Base-by-base conservation (phyloP, 2,113 vertebrate species). In the Poecile atricapillus region DNA sequence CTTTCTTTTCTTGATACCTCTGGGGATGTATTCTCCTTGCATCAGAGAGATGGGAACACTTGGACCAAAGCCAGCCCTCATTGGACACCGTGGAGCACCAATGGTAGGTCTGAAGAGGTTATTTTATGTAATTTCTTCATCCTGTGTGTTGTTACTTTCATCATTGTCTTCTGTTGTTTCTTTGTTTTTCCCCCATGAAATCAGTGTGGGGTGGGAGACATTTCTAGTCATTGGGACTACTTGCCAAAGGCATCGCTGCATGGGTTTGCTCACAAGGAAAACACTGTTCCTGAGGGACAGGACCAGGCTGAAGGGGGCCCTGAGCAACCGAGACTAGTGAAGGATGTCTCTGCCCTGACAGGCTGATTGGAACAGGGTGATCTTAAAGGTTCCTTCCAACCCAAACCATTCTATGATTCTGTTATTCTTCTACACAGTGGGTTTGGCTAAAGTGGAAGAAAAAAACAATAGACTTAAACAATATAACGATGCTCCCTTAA, bases 1-100 rank as follows among this genome's bases (percentile, higher is more conserved):
- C 58, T 96, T 97, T 63, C 97, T 99, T 86, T 99, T 98, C 97
- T 97, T 99, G 97, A 98, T 99, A 56, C 99, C 99, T 39, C 96
- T 99, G 97, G 99, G 99, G 37, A 98, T 99, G 98, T 98, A 99
- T 92, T 99, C 99, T 5, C 98, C 99, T 90, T 99, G 99, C 94
- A 98, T 99, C 94, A 98, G 98, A 95, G 98, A 99, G 50, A 83
- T 95, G 28, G 98, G 98, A 47, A 97, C 97, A 3, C 98, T 99
- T 90, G 98, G 98, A 59, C 98, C 98, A 20, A 98, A 98, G 13
- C 99, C 99, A 4, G 67, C 74, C 7, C 97, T 99, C 68, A 98
- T 99, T 81, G 99, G 98, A 75, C 99, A 99, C 95, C 98, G 99
- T 97, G 99, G 99, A 87, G 98, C 99, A 46, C 99, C 99, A 20